These are phyloP conservation scores for Tetraneura akinire DNA, from an alignment of 1,140 invertebrate genomes.

Conservation along the genomic window DNA sequence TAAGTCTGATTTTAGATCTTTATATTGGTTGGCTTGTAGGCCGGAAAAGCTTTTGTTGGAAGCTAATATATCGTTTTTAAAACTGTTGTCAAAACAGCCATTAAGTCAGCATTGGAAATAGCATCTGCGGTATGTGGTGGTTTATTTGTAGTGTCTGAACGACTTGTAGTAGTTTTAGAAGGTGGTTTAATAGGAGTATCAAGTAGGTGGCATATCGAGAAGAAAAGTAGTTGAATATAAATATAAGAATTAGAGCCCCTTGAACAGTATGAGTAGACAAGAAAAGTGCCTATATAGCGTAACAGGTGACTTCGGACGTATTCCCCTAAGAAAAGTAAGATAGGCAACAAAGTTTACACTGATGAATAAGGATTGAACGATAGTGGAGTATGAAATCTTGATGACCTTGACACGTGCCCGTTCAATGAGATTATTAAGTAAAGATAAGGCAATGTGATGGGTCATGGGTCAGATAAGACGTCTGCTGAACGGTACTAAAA, in stretches of 20 bases:
- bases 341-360: neutral
- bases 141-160: neutral
- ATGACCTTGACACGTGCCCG: neutral
- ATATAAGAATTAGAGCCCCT: neutral
- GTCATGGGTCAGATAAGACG: too few relatives aligned
- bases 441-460: too few relatives aligned
- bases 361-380: neutral
- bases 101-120: slow-evolving; percentile 9
- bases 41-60: neutral
- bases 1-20: slow-evolving; percentile 17
- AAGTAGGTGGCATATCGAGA: neutral
- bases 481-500: too few relatives aligned
- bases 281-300: too few relatives aligned
- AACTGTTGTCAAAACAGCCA: neutral
- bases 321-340: neutral
- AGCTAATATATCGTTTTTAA: slow-evolving; percentile 2
- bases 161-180: neutral
- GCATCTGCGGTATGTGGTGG: neutral
- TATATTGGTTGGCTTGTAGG: neutral
- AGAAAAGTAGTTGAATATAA: neutral
- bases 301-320: too few relatives aligned
- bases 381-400: neutral
- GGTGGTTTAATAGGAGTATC: neutral
- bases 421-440: neutral
- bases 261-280: neutral